Conservation (phyloP, 2,797 vertebrate species). For the Lemur catta region DNA sequence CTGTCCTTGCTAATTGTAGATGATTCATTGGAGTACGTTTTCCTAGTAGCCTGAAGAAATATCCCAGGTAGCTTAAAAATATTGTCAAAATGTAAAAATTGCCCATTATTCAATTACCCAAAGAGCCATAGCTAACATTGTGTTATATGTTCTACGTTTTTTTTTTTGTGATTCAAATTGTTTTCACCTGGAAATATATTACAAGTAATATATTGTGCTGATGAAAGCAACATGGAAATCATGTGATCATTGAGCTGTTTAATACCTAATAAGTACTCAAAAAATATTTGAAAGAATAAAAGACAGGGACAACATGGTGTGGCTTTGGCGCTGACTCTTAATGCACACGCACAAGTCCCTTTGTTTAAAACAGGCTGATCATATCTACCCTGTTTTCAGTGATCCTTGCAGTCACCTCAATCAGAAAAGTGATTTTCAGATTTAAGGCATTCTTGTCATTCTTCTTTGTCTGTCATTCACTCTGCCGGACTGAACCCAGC, state of each 20-base stretch:
- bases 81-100: neutral
- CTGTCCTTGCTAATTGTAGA: neutral
- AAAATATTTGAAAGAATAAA: neutral
- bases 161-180: conserved; percentile 13
- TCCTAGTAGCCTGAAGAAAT: neutral
- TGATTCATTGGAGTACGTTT: conserved; percentile 4
- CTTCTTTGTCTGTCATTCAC: neutral
- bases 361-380: neutral
- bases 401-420: neutral
- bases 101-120: neutral
- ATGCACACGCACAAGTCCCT: neutral
- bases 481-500: neutral
- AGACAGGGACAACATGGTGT: neutral
- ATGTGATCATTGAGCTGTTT: neutral
- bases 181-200: neutral
- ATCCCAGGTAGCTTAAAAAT: neutral
- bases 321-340: neutral
- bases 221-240: neutral
- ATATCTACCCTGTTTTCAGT: neutral
- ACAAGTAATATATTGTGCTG: neutral
- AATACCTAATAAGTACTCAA: neutral
- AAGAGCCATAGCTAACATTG: neutral
- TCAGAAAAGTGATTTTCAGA: neutral
- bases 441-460: neutral
- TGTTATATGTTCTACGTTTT: neutral